Evolutionary conservation across 1,140 invertebrate species (phyloP), one percentile per base, ranked within the genome.

Genomic region (Acromyrmex charruanus): DNA sequence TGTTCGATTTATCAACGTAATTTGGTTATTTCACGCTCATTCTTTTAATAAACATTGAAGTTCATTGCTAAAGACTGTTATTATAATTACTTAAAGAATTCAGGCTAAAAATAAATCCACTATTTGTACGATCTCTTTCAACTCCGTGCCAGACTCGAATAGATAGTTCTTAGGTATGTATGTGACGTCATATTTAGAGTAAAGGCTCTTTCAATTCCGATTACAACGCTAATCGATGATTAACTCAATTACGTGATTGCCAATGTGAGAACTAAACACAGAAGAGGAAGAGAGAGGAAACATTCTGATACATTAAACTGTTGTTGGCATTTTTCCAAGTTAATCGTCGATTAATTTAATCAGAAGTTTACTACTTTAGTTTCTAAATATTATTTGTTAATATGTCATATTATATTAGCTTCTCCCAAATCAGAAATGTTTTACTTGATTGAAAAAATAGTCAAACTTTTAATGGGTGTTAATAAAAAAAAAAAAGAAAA

Each of bases 321-420:
- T 3, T 39, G 35, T 39, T 39, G 35, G 35, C 35, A 39, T 0
- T 9, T 39, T 1, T 39, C 7, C 35, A 6, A 39, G 35, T 39
- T 39, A 7, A 39, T 39, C 1, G 35, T 39, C 35, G 35, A 39
- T 39, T 39, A 35, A 39, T 39, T 39, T 39, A 39, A 39, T 39
- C 35, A 39, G 35, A 39, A 39, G 0, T 39, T 39, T 7, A 6
- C 18, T 55, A 25, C 10, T 49, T 44, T 69, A 69, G 21, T 75
- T 10, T 75, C 1, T 25, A 10, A 69, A 51, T n/a, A 51, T 61
- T 75, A 44, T 39, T 75, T 59, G n/a, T 75, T 61, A 61, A 75
- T 44, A 59, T 1, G 21, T n/a, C 21, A 35, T 21, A 39, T 16
- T 74, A 58, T n/a, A 7, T 58, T 16, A 61, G 14, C 7, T 21